These are phyloP conservation scores for Iphiclides podalirius DNA, from an alignment of 2,888 invertebrate species.

Conservation along the genomic window DNA sequence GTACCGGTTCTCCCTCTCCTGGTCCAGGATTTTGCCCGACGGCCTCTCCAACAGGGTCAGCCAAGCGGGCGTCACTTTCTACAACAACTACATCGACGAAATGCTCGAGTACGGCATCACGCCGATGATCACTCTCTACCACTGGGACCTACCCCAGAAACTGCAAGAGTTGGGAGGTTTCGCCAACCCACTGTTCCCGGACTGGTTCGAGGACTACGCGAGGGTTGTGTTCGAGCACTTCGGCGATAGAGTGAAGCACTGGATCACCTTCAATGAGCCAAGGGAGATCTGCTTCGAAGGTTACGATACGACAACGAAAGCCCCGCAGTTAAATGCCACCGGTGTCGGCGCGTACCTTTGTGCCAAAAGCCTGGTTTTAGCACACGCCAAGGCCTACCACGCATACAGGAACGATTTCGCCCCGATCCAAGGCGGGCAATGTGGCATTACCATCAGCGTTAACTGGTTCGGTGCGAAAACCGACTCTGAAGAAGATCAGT, in stretches of 20 bases:
- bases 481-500: slow-evolving; percentile 46
- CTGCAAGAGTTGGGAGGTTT: background rate
- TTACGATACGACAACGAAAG: slow-evolving; percentile 54
- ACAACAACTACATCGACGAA: slow-evolving; percentile 80
- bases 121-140: slow-evolving; percentile 4
- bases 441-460: slow-evolving; percentile 41
- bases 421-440: slow-evolving; percentile 37
- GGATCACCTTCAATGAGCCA: slow-evolving; percentile 82
- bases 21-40: slow-evolving; percentile 82
- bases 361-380: slow-evolving; percentile 64
- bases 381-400: slow-evolving; percentile 74
- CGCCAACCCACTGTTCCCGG: slow-evolving; percentile 53
- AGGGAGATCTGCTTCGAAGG: slow-evolving; percentile 56
- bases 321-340: slow-evolving; percentile 54
- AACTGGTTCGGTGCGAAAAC: slow-evolving; percentile 48
- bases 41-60: slow-evolving; percentile 78
- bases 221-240: slow-evolving; percentile 57
- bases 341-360: slow-evolving; percentile 72
- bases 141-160: slow-evolving; percentile 4
- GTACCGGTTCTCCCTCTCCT: slow-evolving; percentile 82
- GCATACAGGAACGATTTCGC: slow-evolving; percentile 57
- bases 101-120: slow-evolving; percentile 5
- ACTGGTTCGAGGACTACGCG: slow-evolving; percentile 73
- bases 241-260: slow-evolving; percentile 73
- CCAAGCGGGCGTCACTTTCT: slow-evolving; percentile 81